Base-by-base conservation (phyloP, 2,797 vertebrate genomes). In the Chrysocyon brachyurus region DNA sequence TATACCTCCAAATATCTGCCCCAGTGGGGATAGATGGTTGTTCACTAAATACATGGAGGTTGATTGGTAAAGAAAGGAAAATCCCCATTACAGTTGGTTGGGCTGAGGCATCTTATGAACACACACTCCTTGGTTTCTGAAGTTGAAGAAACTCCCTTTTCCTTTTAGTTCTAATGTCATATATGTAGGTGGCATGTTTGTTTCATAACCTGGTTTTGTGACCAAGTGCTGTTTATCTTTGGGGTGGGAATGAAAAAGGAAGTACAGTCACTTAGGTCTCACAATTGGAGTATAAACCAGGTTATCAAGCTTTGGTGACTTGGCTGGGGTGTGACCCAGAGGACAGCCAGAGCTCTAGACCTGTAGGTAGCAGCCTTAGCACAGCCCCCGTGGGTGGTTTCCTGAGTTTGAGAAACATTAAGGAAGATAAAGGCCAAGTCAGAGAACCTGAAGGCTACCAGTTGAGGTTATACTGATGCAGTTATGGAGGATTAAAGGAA, bases 141-240 rank as follows among this genome's bases (percentile, higher is more conserved):
- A 63, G 26, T 61, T 78, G 33, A 96, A 66, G 61, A 89, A 93
- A 31, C 26, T 0, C 11, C 33, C 26, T 33, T 66, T 91, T 49
- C 28, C 85, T 66, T 87, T 83, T 12, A 2, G 0, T 87, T 95
- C 75, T 91, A 12, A 57, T 14, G 15, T 33, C 40, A 12, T 73
- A 19, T 26, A 6, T 59, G 31, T 59, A 5, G 59, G 36, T 89
- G 85, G 57, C 31, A 59, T 59, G 52, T 88, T 93, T 73, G 31
- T 83, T 90, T 95, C 82, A n/a, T 17, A 54, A 0, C 21, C 54
- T 89, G 46, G 64, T 54, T 87, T 86, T 73, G 66, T 72, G 79
- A 68, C 49, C 61, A 93, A 33, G 28, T 66, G 16, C 19, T 83
- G 5, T 90, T 96, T 94, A 54, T 96, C 87, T 87, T 63, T 66